Evolutionary conservation across 2,113 vertebrate genomes (phyloP).

Genomic region (Alosa alosa): DNA sequence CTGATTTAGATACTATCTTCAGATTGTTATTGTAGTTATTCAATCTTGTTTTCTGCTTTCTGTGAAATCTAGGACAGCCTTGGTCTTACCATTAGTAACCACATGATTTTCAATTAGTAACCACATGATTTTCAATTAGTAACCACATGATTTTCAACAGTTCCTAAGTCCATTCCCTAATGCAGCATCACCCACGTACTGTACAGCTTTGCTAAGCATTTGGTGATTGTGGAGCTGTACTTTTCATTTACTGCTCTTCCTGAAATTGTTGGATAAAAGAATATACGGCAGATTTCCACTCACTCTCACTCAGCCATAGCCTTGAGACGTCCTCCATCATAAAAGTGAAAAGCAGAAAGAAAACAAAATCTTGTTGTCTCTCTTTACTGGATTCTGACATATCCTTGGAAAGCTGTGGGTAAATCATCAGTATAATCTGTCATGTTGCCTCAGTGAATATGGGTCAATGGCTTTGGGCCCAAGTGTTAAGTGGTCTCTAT

Average conservation of each 20-base stretch:
- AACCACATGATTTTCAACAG: neutral
- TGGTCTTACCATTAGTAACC: neutral
- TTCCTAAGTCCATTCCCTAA: neutral
- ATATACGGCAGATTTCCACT: neutral
- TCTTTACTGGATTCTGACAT: neutral
- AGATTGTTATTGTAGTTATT: neutral
- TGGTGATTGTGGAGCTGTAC: neutral
- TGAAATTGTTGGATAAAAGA: neutral
- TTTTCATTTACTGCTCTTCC: neutral
- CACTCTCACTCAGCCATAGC: neutral
- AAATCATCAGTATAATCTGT: conserved; percentile 4
- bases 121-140: neutral
- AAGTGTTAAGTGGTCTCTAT: conserved; percentile 22
- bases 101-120: neutral
- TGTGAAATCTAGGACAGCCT: neutral
- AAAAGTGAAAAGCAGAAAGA: neutral
- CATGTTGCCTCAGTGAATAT: conserved; percentile 13
- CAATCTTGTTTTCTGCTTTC: neutral
- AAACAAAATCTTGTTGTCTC: neutral
- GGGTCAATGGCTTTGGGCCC: conserved; percentile 20
- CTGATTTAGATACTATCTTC: neutral
- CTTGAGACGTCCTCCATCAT: neutral
- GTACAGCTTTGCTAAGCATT: neutral
- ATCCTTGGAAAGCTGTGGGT: neutral
- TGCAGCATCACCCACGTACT: neutral